phyloP scores from a whole-genome alignment of 1,140 invertebrate genomes.

The Macrosteles quadrilineatus region DNA sequence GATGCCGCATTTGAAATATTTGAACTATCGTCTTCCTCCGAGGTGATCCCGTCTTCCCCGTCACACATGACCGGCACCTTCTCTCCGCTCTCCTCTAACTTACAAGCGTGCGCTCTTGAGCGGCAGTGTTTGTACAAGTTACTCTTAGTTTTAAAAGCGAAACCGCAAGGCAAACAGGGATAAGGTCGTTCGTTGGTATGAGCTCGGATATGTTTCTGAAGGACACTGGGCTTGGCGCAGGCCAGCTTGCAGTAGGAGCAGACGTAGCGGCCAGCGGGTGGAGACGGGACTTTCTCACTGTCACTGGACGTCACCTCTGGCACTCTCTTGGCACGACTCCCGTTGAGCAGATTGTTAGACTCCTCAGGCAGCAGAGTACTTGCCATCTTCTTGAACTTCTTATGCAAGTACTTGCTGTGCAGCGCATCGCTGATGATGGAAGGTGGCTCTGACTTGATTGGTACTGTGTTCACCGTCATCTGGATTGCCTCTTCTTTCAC shows the following conservation, averaged over 20 bases:
- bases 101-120: slow-evolving; percentile 77
- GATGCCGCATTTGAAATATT: slow-evolving; percentile 9
- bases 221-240: slow-evolving; percentile 91
- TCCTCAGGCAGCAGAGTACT: slow-evolving; percentile 45
- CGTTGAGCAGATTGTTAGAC: slow-evolving; percentile 21
- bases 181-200: slow-evolving; percentile 93
- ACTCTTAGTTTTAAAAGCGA: slow-evolving; percentile 93
- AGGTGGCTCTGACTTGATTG: slow-evolving; percentile 11
- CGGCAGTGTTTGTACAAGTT: slow-evolving; percentile 91
- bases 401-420: slow-evolving; percentile 73
- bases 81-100: slow-evolving; percentile 56
- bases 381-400: slow-evolving; percentile 88
- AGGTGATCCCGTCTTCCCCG: slow-evolving; percentile 5
- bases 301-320: not conserved
- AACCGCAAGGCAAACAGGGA: slow-evolving; percentile 84
- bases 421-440: slow-evolving; percentile 18
- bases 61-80: slow-evolving; percentile 10
- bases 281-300: slow-evolving; percentile 6
- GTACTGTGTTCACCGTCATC: slow-evolving; percentile 8
- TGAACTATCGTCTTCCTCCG: slow-evolving; percentile 17
- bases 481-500: slow-evolving; percentile 11
- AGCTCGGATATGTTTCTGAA: slow-evolving; percentile 90
- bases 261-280: slow-evolving; percentile 63
- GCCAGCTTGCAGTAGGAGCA: slow-evolving; percentile 85
- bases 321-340: slow-evolving; percentile 3